Evolutionary conservation across 2,888 invertebrate species (phyloP).

Genomic region (Cheilosia variabilis): DNA sequence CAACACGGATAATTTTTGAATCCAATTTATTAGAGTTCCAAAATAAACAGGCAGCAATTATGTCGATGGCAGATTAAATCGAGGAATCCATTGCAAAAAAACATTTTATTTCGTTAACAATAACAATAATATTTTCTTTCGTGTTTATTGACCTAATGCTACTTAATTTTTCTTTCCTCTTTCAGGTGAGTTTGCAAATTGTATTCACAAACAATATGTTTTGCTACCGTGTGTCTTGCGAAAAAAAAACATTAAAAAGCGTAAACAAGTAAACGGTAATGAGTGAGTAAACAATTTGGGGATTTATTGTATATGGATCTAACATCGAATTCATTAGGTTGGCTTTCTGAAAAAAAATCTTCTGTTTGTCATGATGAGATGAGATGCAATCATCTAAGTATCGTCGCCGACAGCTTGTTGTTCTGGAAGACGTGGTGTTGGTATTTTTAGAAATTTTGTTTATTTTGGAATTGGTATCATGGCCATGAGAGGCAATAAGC

Average conservation of each 20-base stretch:
- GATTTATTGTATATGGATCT: background rate
- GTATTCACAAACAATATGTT: slow-evolving; percentile 51
- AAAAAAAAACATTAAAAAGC: slow-evolving; percentile 34
- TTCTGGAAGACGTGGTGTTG: background rate
- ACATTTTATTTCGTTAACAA: slow-evolving; percentile 19
- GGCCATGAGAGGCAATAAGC: background rate
- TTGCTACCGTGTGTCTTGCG: slow-evolving; percentile 33
- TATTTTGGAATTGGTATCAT: background rate
- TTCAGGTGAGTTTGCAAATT: slow-evolving; percentile 67
- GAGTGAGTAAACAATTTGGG: slow-evolving; percentile 58
- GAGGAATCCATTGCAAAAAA: slow-evolving; percentile 32
- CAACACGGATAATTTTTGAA: background rate
- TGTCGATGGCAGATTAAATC: slow-evolving; percentile 22
- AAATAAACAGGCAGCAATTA: slow-evolving; percentile 7
- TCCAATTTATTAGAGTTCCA: slow-evolving; percentile 2
- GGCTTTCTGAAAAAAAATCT: slow-evolving; percentile 1
- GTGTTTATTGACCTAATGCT: slow-evolving; percentile 61
- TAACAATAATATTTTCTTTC: slow-evolving; percentile 34
- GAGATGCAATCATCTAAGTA: slow-evolving; percentile 13
- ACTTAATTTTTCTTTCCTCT: slow-evolving; percentile 22
- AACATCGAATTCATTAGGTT: slow-evolving; percentile 13
- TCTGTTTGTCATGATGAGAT: background rate
- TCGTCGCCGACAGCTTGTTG: background rate
- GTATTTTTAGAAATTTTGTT: slow-evolving; percentile 39
- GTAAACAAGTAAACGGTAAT: slow-evolving; percentile 59